Conservation (phyloP, 2,888 invertebrate species). For the Leucophenga maculata region DNA sequence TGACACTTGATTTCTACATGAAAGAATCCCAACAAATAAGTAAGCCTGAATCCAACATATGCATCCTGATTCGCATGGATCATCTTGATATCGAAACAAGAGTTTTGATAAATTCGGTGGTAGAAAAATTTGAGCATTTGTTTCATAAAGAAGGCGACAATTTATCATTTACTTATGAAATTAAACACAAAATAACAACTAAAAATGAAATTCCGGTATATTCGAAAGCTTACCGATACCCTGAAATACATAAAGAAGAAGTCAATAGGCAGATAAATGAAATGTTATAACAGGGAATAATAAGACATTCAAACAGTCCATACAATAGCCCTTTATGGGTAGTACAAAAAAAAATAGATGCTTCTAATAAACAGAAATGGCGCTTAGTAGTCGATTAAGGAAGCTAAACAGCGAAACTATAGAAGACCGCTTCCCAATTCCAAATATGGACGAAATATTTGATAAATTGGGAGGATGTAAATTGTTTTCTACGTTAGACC, state of each 20-base stretch:
- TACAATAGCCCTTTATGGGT: too few species aligned
- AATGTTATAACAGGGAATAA: too few species aligned
- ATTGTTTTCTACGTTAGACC: constrained; percentile 8
- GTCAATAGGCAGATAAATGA: not conserved
- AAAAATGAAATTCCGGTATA: constrained; percentile 16
- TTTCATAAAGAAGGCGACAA: constrained; percentile 10
- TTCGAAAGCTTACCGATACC: constrained; percentile 14
- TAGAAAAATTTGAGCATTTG: not conserved
- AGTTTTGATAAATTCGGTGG: not conserved
- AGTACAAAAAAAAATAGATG: too few species aligned
- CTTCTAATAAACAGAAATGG: too few species aligned
- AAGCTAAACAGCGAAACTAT: too few species aligned
- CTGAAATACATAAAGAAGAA: not conserved
- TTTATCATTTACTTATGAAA: constrained; percentile 1
- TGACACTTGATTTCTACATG: too few species aligned
- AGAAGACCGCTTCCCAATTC: not conserved
- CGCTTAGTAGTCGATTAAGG: too few species aligned
- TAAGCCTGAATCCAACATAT: too few species aligned
- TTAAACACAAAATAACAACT: constrained; percentile 12
- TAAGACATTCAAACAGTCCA: too few species aligned
- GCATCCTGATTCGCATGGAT: not conserved
- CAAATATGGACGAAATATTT: constrained; percentile 5
- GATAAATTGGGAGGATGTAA: too few species aligned
- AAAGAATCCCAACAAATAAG: too few species aligned
- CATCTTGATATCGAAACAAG: not conserved